phyloP scores from a whole-genome alignment of 1,140 invertebrate species.

The Orius laevigatus region DNA sequence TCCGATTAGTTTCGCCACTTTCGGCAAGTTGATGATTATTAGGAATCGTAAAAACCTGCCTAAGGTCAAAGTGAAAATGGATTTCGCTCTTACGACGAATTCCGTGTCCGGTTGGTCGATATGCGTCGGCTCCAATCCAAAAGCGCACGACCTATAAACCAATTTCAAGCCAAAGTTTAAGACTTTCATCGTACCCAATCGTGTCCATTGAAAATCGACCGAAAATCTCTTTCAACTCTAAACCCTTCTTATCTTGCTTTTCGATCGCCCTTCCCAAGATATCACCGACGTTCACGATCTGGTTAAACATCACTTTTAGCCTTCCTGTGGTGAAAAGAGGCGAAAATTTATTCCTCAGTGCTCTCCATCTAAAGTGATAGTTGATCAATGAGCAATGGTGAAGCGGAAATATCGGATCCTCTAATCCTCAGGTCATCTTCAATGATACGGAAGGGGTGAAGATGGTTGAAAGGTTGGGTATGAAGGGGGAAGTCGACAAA shows the following conservation, averaged over 20 bases:
- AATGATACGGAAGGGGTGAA: too few species aligned
- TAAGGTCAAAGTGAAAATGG: constrained; percentile 16
- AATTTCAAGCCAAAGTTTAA: too few species aligned
- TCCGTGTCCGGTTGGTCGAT: constrained; percentile 30
- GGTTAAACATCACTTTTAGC: constrained; percentile 18
- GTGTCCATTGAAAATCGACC: constrained; percentile 1
- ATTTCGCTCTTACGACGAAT: constrained; percentile 27
- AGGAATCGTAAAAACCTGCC: constrained; percentile 6
- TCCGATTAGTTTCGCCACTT: constrained; percentile 1
- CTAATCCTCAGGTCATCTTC: too few species aligned
- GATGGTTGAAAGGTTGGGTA: too few species aligned
- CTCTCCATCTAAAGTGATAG: constrained; percentile 41
- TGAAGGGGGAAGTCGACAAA: too few species aligned
- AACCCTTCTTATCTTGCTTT: neutral
- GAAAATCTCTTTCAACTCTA: constrained; percentile 1
- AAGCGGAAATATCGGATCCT: too few species aligned
- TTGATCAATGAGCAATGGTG: too few species aligned
- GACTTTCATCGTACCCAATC: neutral
- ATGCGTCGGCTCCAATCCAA: constrained; percentile 40
- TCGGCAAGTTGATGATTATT: neutral
- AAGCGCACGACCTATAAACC: constrained; percentile 27
- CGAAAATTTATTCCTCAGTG: constrained; percentile 38
- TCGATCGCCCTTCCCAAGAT: neutral
- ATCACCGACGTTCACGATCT: neutral
- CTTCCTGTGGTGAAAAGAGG: constrained; percentile 45